Percentiles rank a stretch among this genome's conserved stretches.
These are phyloP conservation scores for Marisa cornuarietis DNA, from an alignment of 1,140 invertebrate genomes.

Conservation along the genomic window DNA sequence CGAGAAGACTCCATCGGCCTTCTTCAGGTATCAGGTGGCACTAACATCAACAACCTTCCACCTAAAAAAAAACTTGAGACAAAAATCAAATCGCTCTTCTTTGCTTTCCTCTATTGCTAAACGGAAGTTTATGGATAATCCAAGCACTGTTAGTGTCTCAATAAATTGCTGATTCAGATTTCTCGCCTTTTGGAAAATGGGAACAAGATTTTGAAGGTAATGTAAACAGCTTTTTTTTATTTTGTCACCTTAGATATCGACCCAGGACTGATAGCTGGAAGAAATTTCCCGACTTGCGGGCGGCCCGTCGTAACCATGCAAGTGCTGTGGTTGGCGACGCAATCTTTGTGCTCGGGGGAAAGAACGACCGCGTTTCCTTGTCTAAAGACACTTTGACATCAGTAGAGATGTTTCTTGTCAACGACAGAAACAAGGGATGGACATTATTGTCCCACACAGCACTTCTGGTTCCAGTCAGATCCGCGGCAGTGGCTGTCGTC, in stretches of 20 bases:
- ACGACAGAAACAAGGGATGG: conserved; percentile 13
- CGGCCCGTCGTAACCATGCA: conserved; percentile 9
- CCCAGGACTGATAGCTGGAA: conserved; percentile 7
- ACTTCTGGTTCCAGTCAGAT: conserved; percentile 8
- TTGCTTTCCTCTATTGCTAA: too few species aligned
- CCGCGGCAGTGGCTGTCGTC: not conserved
- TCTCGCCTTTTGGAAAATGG: too few species aligned
- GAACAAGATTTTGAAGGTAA: too few species aligned
- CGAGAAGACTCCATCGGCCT: not conserved
- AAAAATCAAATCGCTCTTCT: too few species aligned
- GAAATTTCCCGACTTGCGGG: not conserved
- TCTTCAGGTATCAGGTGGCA: not conserved
- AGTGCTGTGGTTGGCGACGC: conserved; percentile 5
- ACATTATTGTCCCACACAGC: not conserved
- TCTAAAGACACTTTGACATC: conserved; percentile 3
- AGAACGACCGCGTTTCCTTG: conserved; percentile 2
- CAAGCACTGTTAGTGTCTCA: too few species aligned
- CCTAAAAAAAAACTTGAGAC: too few species aligned
- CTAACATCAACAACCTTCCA: too few species aligned
- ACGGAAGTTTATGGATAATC: too few species aligned
- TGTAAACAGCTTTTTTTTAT: not conserved
- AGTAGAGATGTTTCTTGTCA: conserved; percentile 1
- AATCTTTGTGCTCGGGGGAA: conserved; percentile 15
- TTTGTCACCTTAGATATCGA: not conserved
- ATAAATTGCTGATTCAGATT: too few species aligned